Evolutionary conservation across 2,888 invertebrate genomes (phyloP), one percentile per base, ranked within the genome.

Genomic region (Atrina japonica): DNA sequence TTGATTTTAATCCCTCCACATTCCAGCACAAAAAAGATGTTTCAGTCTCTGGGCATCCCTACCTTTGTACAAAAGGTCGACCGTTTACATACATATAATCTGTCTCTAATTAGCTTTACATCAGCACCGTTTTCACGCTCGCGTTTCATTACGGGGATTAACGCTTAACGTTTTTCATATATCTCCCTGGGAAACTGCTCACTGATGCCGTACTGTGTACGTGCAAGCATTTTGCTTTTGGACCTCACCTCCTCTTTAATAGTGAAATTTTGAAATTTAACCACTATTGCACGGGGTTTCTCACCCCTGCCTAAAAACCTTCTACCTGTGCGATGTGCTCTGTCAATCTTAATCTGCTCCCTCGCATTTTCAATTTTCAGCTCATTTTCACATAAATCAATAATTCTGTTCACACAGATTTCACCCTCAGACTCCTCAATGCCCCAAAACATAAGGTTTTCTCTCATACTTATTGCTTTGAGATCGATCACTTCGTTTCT

Each of bases 271-370:
- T 47, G 47, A 47, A 18, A 47, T 16, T 47, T 47, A 18, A 47
- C 47, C 6, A 47, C 47, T 14, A 47, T 47, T 14, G 21, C 47
- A 21, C n/a, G n/a, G 16, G 47, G 47, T 47, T 47, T 47, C 16
- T 6, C 21, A 47, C 16, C 21, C 16, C 47, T 7, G 7, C 47
- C 47, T 7, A 21, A 7, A 18, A 18, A 21, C 16, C 7, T 47
- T 47, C 47, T 47, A 21, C 21, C n/a, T 21, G 47, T 47, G 16
- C 47, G 47, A 47, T 47, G 47, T 14, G 47, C 47, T 47, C 47
- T 47, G 47, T 47, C 47, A 21, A 47, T 47, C 16, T 47, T 21
- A 35, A 11, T 35, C 5, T 35, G n/a, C n/a, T n/a, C n/a, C n/a
- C n/a, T n/a, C n/a, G n/a, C n/a, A n/a, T n/a, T n/a, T n/a, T n/a